These are phyloP conservation scores for Fragum fragum DNA, from an alignment of 2,888 invertebrate species.

Conservation along the genomic window DNA sequence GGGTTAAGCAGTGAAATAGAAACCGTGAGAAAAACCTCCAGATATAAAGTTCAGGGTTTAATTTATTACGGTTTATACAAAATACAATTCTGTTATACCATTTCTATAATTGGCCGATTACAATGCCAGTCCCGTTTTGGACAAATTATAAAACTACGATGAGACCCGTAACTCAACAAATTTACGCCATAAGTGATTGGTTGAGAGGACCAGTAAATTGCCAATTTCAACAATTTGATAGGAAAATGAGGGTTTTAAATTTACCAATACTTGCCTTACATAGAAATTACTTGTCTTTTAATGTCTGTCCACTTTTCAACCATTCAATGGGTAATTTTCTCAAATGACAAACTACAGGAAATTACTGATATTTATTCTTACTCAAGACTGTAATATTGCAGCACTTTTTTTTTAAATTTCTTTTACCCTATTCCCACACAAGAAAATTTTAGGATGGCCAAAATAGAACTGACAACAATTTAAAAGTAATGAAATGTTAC, in stretches of 20 bases:
- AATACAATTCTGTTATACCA: constrained; percentile 10
- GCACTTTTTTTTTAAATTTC: neutral
- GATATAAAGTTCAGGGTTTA: neutral
- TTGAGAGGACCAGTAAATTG: constrained; percentile 28
- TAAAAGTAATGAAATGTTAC: no score
- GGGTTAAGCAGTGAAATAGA: no score
- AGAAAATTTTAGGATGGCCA: no score
- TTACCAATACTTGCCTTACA: constrained; percentile 24
- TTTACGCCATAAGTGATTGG: constrained; percentile 2
- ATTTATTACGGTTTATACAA: neutral
- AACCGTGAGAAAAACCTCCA: neutral
- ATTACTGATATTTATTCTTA: constrained; percentile 25
- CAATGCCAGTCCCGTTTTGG: neutral
- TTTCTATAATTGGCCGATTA: constrained; percentile 18
- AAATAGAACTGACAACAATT: no score
- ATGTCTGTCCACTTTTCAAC: constrained; percentile 10
- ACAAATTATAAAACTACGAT: constrained; percentile 3
- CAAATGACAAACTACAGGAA: constrained; percentile 34
- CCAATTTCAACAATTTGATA: constrained; percentile 19
- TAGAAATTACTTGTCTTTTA: constrained; percentile 15
- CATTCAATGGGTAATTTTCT: constrained; percentile 35
- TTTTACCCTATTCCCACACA: no score
- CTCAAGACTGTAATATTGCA: no score
- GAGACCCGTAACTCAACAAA: neutral
- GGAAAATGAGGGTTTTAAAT: constrained; percentile 30